Conservation (phyloP, 2,888 invertebrate genomes). For the Augochlorella aurata region DNA sequence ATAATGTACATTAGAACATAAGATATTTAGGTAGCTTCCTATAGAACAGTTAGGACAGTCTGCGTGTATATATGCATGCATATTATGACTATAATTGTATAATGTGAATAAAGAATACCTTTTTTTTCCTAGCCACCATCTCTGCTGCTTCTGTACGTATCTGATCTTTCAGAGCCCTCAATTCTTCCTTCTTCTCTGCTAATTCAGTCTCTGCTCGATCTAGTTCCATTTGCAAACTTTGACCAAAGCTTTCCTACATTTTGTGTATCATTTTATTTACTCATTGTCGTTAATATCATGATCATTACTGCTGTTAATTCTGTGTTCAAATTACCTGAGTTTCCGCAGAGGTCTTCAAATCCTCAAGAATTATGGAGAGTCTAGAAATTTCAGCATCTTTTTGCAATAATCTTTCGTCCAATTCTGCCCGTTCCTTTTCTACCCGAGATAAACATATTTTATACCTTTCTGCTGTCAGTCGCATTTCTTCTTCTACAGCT, state of each 20-base stretch:
- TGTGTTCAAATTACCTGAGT: conserved; percentile 73
- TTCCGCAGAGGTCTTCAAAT: conserved; percentile 75
- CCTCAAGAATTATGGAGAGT: conserved; percentile 72
- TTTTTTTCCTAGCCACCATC: conserved; percentile 76
- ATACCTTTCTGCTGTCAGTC: conserved; percentile 70
- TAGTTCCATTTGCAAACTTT: conserved; percentile 78
- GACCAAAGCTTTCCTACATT: conserved; percentile 78
- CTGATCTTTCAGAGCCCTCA: conserved; percentile 76
- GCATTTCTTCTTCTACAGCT: conserved; percentile 74
- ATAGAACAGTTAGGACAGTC: too few relatives aligned
- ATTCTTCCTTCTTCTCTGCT: conserved; percentile 76
- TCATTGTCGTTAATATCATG: not conserved
- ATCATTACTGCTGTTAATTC: not conserved
- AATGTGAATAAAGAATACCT: conserved; percentile 55
- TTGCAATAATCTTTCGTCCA: conserved; percentile 72
- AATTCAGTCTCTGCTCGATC: conserved; percentile 78
- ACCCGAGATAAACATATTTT: conserved; percentile 66
- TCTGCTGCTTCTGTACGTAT: conserved; percentile 78
- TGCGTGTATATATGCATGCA: too few relatives aligned
- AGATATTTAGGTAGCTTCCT: too few relatives aligned
- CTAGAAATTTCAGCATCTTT: conserved; percentile 72
- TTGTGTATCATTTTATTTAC: not conserved
- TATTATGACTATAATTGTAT: too few relatives aligned
- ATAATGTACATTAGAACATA: too few relatives aligned
- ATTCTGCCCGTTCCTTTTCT: conserved; percentile 70